Base-by-base conservation (phyloP, 2,113 vertebrate species). In the Athene cunicularia region DNA sequence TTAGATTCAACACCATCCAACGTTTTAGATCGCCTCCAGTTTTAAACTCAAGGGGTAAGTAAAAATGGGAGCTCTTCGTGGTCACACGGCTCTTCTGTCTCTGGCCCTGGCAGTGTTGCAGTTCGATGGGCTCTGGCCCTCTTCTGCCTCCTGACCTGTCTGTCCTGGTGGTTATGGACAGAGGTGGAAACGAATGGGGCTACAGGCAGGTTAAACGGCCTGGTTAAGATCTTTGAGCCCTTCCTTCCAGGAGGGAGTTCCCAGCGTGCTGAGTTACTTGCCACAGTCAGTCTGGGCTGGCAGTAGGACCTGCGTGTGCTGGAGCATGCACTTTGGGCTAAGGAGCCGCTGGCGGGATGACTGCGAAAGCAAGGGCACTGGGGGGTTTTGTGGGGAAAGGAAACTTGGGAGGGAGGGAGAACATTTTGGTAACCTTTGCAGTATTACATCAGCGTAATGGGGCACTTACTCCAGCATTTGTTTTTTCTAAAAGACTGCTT, bases 161-260 rank as follows among this genome's bases (percentile, higher is more conserved):
- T 11, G 47, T 52, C 9, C 23, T 2, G 4, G 8, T 27, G 49
- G 1, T 32, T 13, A 0, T 1, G 11, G 43, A 0, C 26, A 9
- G 68, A 26, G 18, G 18, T 8, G 26, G 16, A 12, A 3, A 17
- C 16, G 26, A 12, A 1, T 0, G 64, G 26, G n/a, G 27, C 66
- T 21, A 9, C 21, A 3, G 45, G 64, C 53, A 5, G 49, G 1
- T 13, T 4, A 8, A 6, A 1, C 2, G 8, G 5, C 26, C 16
- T 0, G 28, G 6, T 13, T 8, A 2, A 5, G 58, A 1, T 8
- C 2, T 2, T 18, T 3, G 59, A 8, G 35, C 20, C 28, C 2
- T 26, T 67, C n/a, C 32, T 63, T 9, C 20, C 26, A 6, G 56
- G 37, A 3, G 23, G 43, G 33, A 50, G 27, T 26, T 50, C 1